These are phyloP conservation scores for Lasioglossum villosulum DNA, from an alignment of 2,888 invertebrate species.

Conservation along the genomic window DNA sequence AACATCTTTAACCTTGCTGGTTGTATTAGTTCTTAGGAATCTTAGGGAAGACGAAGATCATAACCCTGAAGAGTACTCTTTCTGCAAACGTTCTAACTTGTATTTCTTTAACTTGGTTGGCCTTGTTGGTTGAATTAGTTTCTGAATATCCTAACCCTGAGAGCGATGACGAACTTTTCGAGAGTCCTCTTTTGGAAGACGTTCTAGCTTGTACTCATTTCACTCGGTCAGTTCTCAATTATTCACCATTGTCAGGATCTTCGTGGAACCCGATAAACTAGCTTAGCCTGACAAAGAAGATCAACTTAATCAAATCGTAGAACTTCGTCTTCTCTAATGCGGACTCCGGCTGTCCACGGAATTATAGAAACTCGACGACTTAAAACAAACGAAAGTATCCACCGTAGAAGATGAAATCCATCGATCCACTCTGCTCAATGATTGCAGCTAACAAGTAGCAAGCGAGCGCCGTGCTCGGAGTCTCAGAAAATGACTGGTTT, in stretches of 20 bases:
- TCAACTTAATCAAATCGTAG: background rate
- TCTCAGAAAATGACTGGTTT: conserved; percentile 25
- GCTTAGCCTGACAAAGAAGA: background rate
- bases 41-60: too few relatives aligned
- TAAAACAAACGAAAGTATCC: background rate
- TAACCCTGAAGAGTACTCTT: too few relatives aligned
- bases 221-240: background rate
- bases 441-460: conserved; percentile 19
- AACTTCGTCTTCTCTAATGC: background rate
- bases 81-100: too few relatives aligned
- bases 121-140: too few relatives aligned
- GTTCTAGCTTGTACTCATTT: background rate
- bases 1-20: too few relatives aligned
- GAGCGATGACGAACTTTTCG: too few relatives aligned
- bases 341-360: background rate
- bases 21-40: too few relatives aligned
- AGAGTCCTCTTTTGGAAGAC: too few relatives aligned
- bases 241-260: background rate
- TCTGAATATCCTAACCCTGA: too few relatives aligned
- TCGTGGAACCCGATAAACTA: background rate
- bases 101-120: too few relatives aligned
- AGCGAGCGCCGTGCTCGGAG: background rate
- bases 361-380: conserved; percentile 1
- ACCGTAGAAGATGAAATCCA: background rate
- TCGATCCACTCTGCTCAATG: background rate